These are phyloP conservation scores for Tetheella fluctuosa DNA, from an alignment of 2,888 invertebrate species.

Conservation along the genomic window DNA sequence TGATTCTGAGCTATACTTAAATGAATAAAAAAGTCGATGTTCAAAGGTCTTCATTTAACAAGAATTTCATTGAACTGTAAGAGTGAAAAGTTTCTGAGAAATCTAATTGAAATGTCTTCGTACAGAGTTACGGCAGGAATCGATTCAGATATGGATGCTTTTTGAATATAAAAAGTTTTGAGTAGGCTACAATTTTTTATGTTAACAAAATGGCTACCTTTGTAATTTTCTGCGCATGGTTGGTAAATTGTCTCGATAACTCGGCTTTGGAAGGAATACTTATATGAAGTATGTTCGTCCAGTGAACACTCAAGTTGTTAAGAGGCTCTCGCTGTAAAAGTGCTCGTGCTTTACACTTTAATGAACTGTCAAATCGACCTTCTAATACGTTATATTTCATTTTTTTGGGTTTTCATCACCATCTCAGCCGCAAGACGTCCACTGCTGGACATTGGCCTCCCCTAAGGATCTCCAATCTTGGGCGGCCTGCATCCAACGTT, in stretches of 20 bases:
- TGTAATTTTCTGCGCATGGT: not conserved
- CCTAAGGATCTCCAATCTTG: too few species aligned
- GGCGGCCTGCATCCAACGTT: too few species aligned
- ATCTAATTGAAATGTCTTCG: not conserved
- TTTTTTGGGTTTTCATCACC: too few species aligned
- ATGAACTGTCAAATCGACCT: not conserved
- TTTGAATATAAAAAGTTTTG: not conserved
- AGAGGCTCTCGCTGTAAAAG: not conserved
- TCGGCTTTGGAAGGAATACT: not conserved
- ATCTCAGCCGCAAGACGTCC: too few species aligned
- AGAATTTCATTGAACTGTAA: conserved; percentile 1
- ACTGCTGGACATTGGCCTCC: too few species aligned
- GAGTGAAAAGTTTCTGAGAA: not conserved
- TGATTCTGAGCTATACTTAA: not conserved
- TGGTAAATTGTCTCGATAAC: not conserved
- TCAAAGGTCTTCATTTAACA: not conserved
- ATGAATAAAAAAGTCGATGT: not conserved
- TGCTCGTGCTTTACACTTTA: not conserved
- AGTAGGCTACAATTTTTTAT: not conserved
- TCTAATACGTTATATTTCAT: too few species aligned
- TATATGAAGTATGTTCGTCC: not conserved
- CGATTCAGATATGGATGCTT: not conserved
- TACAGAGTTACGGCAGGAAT: not conserved
- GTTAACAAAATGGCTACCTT: not conserved
- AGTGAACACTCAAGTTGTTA: not conserved